Evolutionary conservation across 2,113 vertebrate genomes (phyloP).

Genomic region (Hippopotamus amphibius): DNA sequence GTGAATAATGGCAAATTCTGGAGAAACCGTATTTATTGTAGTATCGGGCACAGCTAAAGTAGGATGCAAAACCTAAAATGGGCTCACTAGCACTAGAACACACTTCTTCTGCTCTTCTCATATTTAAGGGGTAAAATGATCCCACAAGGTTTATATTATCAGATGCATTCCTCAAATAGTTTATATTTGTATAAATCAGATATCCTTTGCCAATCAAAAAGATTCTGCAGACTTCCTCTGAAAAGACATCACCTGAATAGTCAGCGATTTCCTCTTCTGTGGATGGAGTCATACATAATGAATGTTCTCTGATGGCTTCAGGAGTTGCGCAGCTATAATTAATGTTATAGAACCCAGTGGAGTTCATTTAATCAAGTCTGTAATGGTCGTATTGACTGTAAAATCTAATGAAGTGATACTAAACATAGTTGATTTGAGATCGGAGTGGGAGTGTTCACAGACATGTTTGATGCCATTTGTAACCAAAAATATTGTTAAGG

Average conservation of each 20-base stretch:
- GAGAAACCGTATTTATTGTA: not conserved
- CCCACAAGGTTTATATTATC: not conserved
- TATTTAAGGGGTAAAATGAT: not conserved
- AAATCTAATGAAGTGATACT: conserved; percentile 78
- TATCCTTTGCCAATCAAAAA: not conserved
- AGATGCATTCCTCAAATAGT: not conserved
- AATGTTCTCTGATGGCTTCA: conserved; percentile 54
- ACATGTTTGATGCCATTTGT: conserved; percentile 37
- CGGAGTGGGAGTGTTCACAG: conserved; percentile 63
- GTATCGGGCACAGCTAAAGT: not conserved
- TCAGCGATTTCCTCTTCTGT: conserved; percentile 57
- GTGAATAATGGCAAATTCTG: not conserved
- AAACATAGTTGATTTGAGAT: conserved; percentile 72
- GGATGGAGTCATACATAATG: conserved; percentile 61
- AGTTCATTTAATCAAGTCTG: conserved; percentile 78
- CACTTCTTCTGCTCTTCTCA: not conserved
- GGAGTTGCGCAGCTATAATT: conserved; percentile 58
- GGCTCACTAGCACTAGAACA: not conserved
- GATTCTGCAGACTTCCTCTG: not conserved
- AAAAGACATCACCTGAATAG: conserved; percentile 48
- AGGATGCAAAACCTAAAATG: not conserved
- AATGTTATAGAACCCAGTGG: conserved; percentile 72
- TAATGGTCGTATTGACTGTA: conserved; percentile 77
- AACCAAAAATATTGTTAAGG: conserved; percentile 52
- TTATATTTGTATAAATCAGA: not conserved